phyloP scores from a whole-genome alignment of 2,113 vertebrate species.

The Cranoglanis bouderius region DNA sequence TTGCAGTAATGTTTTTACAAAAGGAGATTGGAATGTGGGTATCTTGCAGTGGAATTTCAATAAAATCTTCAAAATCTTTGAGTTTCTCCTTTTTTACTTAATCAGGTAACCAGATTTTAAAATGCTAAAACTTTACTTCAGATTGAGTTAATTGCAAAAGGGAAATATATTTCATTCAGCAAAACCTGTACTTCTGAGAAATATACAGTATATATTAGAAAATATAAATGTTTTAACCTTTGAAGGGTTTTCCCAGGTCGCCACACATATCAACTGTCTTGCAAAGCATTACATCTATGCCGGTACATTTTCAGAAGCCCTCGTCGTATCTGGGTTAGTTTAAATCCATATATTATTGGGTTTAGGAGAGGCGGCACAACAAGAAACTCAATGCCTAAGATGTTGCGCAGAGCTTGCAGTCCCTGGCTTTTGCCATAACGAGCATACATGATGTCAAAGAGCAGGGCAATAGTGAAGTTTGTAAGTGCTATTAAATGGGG shows the following conservation, averaged over 20 bases:
- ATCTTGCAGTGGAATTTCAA: not conserved
- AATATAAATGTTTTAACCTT: not conserved
- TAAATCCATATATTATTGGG: conserved; percentile 46
- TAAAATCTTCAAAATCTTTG: not conserved
- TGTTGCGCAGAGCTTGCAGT: conserved; percentile 31
- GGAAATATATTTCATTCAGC: not conserved
- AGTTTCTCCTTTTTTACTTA: not conserved
- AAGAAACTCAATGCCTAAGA: conserved; percentile 60
- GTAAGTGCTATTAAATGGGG: conserved; percentile 50
- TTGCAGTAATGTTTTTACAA: not conserved
- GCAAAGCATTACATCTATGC: not conserved
- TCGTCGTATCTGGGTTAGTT: conserved; percentile 31
- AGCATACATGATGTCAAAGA: conserved; percentile 59
- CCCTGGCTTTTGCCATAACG: conserved; percentile 21
- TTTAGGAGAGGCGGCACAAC: conserved; percentile 50
- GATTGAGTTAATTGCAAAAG: not conserved
- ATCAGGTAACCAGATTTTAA: not conserved
- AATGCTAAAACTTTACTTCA: not conserved
- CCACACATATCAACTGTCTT: not conserved
- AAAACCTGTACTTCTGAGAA: not conserved
- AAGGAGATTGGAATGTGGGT: not conserved
- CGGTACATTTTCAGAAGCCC: not conserved
- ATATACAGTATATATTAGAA: not conserved
- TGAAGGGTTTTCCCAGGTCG: not conserved
- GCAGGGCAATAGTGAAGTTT: conserved; percentile 54